Percentiles rank a stretch among this genome's conserved stretches.
These are phyloP conservation scores for Stegostoma tigrinum DNA, from an alignment of 2,113 vertebrate species.

Conservation along the genomic window DNA sequence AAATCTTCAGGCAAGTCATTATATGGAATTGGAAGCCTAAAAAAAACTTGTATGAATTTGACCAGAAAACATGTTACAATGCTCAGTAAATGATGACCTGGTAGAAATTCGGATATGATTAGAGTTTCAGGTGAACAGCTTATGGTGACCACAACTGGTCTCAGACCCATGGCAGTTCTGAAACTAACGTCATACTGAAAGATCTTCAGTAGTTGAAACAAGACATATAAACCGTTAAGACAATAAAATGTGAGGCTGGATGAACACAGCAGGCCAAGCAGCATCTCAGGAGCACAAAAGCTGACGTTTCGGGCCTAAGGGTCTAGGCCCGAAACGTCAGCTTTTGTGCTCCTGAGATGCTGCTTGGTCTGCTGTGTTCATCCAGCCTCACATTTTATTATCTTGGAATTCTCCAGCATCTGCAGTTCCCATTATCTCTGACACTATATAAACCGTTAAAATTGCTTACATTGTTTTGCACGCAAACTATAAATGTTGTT, in stretches of 20 bases:
- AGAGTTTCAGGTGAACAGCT: neutral
- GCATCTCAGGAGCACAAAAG: too few species aligned
- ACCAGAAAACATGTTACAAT: neutral
- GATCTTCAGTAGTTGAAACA: neutral
- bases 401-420: too few species aligned
- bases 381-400: too few species aligned
- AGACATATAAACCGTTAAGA: neutral
- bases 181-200: neutral
- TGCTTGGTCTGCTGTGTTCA: too few species aligned
- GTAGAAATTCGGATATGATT: neutral
- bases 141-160: neutral
- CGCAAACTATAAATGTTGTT: neutral
- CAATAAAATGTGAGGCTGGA: too few species aligned
- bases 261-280: too few species aligned
- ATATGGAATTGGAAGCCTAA: neutral
- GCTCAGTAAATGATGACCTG: neutral
- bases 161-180: neutral
- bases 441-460: neutral
- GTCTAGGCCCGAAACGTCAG: too few species aligned
- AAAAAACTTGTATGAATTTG: neutral
- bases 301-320: too few species aligned
- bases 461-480: neutral
- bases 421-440: too few species aligned
- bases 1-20: neutral
- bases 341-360: too few species aligned